These are phyloP conservation scores for Diabrotica virgifera DNA, from an alignment of 1,140 invertebrate genomes.

Conservation along the genomic window DNA sequence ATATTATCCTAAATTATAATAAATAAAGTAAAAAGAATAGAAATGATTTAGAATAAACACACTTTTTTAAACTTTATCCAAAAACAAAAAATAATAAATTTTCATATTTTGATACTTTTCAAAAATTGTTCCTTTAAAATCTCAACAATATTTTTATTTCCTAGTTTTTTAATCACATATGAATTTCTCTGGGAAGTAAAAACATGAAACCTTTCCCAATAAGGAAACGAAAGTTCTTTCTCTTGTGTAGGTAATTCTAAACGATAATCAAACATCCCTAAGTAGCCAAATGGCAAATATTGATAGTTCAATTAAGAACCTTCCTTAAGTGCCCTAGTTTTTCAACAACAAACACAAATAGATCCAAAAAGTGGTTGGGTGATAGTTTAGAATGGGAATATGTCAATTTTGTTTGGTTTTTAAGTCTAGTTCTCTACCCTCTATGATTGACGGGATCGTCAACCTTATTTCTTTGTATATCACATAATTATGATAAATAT, in stretches of 20 bases:
- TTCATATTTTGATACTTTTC: too few species aligned
- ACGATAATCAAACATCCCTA: conserved; percentile 6
- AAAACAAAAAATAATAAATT: too few species aligned
- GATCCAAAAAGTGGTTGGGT: not conserved
- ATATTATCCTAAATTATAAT: too few species aligned
- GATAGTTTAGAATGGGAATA: conserved; percentile 4
- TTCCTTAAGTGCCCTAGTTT: conserved; percentile 12
- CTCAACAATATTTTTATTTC: too few species aligned
- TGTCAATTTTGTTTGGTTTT: conserved; percentile 11
- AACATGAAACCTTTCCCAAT: not conserved
- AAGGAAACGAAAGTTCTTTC: not conserved
- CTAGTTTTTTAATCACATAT: not conserved
- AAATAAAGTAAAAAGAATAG: too few species aligned
- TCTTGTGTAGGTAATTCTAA: conserved; percentile 1
- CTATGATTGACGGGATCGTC: too few species aligned
- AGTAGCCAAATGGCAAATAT: conserved; percentile 10
- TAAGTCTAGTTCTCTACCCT: not conserved
- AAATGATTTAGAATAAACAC: too few species aligned
- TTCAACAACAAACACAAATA: conserved; percentile 4
- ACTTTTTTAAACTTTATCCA: too few species aligned
- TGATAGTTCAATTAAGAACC: conserved; percentile 13
- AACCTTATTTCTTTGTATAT: too few species aligned
- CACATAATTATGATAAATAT: too few species aligned
- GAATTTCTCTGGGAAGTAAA: not conserved
- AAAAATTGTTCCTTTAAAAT: too few species aligned